A percentile compares a stretch with the other conserved stretches of the same genome.
Conservation (phyloP, 1,140 invertebrate species). For the Bombus sibiricus region DNA sequence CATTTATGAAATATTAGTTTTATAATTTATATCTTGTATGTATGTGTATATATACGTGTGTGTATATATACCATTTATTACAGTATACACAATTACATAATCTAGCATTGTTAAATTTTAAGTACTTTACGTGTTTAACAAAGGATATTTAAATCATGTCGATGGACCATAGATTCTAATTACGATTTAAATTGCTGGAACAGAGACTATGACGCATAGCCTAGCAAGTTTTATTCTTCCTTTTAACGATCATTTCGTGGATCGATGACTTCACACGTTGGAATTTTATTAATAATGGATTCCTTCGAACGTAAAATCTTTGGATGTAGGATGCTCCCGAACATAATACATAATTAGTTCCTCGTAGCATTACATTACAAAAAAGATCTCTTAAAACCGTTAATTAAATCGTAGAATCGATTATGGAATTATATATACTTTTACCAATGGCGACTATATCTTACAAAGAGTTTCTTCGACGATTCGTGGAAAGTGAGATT, state of each 20-base stretch:
- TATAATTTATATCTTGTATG: too few relatives aligned
- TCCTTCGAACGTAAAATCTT: not conserved
- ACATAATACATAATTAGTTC: not conserved
- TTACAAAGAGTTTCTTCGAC: not conserved
- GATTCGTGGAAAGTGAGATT: constrained; percentile 9
- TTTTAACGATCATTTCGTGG: not conserved
- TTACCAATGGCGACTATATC: not conserved
- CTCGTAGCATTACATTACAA: not conserved
- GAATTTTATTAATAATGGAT: constrained; percentile 26
- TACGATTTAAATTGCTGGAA: not conserved
- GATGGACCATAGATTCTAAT: not conserved
- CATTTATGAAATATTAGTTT: not conserved
- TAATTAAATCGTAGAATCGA: not conserved
- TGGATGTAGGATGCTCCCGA: not conserved
- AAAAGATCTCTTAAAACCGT: not conserved
- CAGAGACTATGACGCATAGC: not conserved
- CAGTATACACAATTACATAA: not conserved
- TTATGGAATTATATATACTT: not conserved
- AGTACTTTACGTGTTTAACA: not conserved
- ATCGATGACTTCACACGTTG: not conserved
- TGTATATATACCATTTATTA: too few relatives aligned
- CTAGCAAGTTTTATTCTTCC: not conserved
- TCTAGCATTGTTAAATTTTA: not conserved
- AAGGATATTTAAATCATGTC: not conserved
- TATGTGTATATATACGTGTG: too few relatives aligned